Conservation (phyloP, 2,888 invertebrate species). For the Ditula angustiorana region DNA sequence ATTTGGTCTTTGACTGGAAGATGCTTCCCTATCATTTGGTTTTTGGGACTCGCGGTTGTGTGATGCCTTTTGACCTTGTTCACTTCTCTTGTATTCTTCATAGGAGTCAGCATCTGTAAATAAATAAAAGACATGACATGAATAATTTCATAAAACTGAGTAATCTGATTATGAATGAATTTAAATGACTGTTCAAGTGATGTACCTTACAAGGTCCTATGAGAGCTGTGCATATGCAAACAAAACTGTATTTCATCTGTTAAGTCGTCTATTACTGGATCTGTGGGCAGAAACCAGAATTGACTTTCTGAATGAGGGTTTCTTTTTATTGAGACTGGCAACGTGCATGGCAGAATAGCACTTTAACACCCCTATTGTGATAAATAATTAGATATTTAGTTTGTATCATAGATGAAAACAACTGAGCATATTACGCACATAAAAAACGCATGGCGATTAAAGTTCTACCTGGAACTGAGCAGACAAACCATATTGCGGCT, state of each 20-base stretch:
- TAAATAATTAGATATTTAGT: no score
- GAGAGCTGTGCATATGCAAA: constrained; percentile 51
- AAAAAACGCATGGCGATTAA: no score
- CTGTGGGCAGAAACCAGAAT: constrained; percentile 56
- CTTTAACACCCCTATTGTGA: not conserved
- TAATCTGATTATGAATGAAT: not conserved
- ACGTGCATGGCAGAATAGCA: not conserved
- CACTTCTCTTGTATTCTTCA: constrained; percentile 88
- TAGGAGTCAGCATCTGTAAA: constrained; percentile 88
- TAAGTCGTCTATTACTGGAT: constrained; percentile 57
- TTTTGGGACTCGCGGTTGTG: constrained; percentile 51
- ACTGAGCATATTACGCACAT: no score
- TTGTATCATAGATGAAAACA: no score
- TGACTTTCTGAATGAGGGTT: constrained; percentile 4
- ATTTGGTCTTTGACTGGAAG: constrained; percentile 56
- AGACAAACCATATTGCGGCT: no score
- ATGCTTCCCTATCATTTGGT: constrained; percentile 53
- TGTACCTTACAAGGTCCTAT: constrained; percentile 53
- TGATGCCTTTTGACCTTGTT: constrained; percentile 61
- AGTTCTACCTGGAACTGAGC: no score
- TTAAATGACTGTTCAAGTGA: constrained; percentile 48
- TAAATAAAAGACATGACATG: constrained; percentile 19
- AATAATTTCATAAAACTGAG: not conserved
- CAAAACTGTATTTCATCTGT: constrained; percentile 53
- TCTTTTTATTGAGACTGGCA: no score